Conservation (phyloP, 2,797 vertebrate species). For the Spinibarbus caldwelli region DNA sequence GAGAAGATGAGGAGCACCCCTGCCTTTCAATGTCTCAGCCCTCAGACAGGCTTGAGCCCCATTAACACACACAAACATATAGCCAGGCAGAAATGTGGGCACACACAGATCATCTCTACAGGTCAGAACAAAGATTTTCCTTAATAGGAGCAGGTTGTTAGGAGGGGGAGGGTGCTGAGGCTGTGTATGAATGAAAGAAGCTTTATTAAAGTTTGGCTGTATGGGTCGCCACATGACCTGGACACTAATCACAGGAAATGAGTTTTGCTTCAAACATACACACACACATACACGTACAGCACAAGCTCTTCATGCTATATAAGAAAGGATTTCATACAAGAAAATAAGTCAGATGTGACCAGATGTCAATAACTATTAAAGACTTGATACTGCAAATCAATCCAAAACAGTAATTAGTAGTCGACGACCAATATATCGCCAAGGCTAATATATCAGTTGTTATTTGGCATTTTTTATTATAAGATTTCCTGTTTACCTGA, state of each 20-base stretch:
- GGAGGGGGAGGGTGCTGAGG: neutral
- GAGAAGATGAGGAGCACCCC: neutral
- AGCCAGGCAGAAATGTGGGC: constrained; percentile 1
- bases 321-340: neutral
- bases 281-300: neutral
- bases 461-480: neutral
- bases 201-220: constrained; percentile 15
- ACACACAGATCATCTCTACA: constrained; percentile 13
- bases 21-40: neutral
- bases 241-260: constrained; percentile 40
- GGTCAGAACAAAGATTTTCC: constrained; percentile 9
- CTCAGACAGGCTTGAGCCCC: constrained; percentile 7
- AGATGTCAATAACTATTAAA: neutral
- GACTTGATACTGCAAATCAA: neutral
- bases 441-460: neutral
- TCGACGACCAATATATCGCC: no score
- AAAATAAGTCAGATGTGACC: neutral
- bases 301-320: neutral
- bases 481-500: neutral
- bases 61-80: constrained; percentile 18
- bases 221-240: constrained; percentile 20
- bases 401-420: neutral
- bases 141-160: neutral
- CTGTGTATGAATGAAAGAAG: constrained; percentile 5
- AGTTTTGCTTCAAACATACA: constrained; percentile 8